Conservation (phyloP, 2,888 invertebrate genomes). For the Hirtodrosophila confusa region DNA sequence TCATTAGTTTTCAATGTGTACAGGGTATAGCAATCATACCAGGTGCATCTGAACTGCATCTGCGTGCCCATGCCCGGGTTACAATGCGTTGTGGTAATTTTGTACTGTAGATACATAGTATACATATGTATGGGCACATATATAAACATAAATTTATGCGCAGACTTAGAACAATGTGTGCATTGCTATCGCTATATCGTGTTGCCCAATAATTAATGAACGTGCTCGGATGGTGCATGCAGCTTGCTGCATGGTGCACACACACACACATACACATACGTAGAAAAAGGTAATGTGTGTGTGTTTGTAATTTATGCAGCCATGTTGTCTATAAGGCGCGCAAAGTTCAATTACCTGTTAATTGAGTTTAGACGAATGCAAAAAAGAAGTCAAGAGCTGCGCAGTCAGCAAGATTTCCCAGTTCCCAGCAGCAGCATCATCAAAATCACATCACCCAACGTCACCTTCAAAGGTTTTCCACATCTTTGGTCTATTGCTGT, state of each 20-base stretch:
- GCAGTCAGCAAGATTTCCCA: slow-evolving; percentile 43
- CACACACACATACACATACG: background rate
- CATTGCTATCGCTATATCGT: slow-evolving; percentile 63
- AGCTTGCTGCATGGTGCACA: slow-evolving; percentile 9
- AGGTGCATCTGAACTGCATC: slow-evolving; percentile 57
- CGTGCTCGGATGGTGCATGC: slow-evolving; percentile 38
- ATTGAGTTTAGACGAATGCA: slow-evolving; percentile 77
- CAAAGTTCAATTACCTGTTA: slow-evolving; percentile 77
- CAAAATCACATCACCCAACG: slow-evolving; percentile 68
- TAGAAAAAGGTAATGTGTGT: too few species aligned
- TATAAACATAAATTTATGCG: slow-evolving; percentile 72
- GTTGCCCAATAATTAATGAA: slow-evolving; percentile 78
- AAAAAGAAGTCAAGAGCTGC: slow-evolving; percentile 64
- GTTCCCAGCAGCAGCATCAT: slow-evolving; percentile 56
- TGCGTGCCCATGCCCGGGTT: slow-evolving; percentile 65
- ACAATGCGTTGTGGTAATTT: slow-evolving; percentile 64
- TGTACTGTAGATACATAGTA: slow-evolving; percentile 24
- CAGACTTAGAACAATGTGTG: slow-evolving; percentile 76
- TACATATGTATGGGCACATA: slow-evolving; percentile 17
- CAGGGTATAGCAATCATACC: slow-evolving; percentile 7
- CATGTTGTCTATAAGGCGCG: slow-evolving; percentile 25
- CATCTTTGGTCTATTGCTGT: slow-evolving; percentile 20
- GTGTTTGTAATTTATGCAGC: slow-evolving; percentile 18
- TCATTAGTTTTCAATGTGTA: too few species aligned
- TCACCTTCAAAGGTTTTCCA: slow-evolving; percentile 15